Base-by-base conservation (phyloP, 2,888 invertebrate species). In the Plebejus melissa region DNA sequence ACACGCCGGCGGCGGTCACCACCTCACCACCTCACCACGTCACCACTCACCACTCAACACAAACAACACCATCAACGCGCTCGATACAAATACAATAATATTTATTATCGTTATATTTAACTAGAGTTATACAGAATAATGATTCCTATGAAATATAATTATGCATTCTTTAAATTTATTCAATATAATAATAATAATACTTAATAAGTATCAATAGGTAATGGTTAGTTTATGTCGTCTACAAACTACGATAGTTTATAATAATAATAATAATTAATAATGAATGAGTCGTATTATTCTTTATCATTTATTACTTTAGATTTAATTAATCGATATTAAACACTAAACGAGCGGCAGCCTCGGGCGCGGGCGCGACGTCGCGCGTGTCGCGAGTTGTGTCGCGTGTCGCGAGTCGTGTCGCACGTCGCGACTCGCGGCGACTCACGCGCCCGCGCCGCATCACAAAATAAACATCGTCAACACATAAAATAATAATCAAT, bases 81-180 rank as follows among this genome's bases (percentile, higher is more conserved):
- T 85, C 83, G 82, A 83, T 86, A 87, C 88, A 88, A 88, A 88
- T 88, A 91, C 91, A 89, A 89, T 88, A 81, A 87, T 88, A 86
- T 90, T 89, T 88, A 88, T 90, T 90, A 93, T 91, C 87, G 89
- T 93, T 93, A 93, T 90, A 93, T 90, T 93, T 93, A 94, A 93
- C 94, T 94, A 94, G 91, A 92, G 93, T 94, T 93, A 94, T 94
- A 94, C 93, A 91, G 94, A 94, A 94, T 94, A 94, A 94, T 94
- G 92, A 93, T 94, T 90, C 94, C 93, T 94, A 94, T 94, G 93
- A 94, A 94, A 94, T 94, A 94, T 93, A 94, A 94, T 94, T 93
- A 93, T 93, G 93, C 92, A 91, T 92, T 93, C 87, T 93, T 94
- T 93, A 90, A 91, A 93, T 93, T 93, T 93, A 92, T 94, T 93